phyloP scores from a whole-genome alignment of 2,888 invertebrate species.

The Baronia brevicornis region DNA sequence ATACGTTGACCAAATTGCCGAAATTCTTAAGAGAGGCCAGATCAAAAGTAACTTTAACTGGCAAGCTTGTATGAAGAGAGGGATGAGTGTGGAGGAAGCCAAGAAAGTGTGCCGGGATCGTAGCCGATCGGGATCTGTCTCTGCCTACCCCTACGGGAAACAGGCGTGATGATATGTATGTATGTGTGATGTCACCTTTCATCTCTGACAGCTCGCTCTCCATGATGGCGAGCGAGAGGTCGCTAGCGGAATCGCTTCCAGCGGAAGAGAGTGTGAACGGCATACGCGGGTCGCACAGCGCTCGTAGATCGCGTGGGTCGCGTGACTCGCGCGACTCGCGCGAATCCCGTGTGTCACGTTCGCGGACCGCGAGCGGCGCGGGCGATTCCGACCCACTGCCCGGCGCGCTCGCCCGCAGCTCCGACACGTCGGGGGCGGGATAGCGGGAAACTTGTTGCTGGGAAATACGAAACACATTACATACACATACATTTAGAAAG shows the following conservation, averaged over 20 bases:
- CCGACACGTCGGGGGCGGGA: conserved; percentile 70
- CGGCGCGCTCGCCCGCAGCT: conserved; percentile 49
- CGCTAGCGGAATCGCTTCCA: conserved; percentile 94
- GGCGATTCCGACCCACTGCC: conserved; percentile 58
- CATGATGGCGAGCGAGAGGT: conserved; percentile 85
- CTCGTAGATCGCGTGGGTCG: conserved; percentile 41
- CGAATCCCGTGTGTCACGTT: conserved; percentile 59
- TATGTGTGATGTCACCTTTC: too few relatives aligned
- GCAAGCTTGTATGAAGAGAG: too few relatives aligned
- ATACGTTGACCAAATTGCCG: too few relatives aligned
- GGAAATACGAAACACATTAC: too few relatives aligned
- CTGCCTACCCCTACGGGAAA: too few relatives aligned
- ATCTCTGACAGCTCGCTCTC: conserved; percentile 76
- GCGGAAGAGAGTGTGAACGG: conserved; percentile 94
- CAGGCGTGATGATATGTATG: too few relatives aligned
- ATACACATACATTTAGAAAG: too few relatives aligned
- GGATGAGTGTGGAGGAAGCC: too few relatives aligned
- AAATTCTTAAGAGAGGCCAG: too few relatives aligned
- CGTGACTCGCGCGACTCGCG: conserved; percentile 47
- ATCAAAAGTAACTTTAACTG: too few relatives aligned
- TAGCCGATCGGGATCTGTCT: too few relatives aligned
- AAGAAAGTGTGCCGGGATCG: too few relatives aligned
- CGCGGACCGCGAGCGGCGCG: conserved; percentile 25
- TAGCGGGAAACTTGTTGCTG: conserved; percentile 62
- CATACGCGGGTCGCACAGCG: conserved; percentile 18